A percentile compares a stretch with the other conserved stretches of the same genome.
phyloP scores from a whole-genome alignment of 2,888 invertebrate genomes.

The Idaea dimidiata region DNA sequence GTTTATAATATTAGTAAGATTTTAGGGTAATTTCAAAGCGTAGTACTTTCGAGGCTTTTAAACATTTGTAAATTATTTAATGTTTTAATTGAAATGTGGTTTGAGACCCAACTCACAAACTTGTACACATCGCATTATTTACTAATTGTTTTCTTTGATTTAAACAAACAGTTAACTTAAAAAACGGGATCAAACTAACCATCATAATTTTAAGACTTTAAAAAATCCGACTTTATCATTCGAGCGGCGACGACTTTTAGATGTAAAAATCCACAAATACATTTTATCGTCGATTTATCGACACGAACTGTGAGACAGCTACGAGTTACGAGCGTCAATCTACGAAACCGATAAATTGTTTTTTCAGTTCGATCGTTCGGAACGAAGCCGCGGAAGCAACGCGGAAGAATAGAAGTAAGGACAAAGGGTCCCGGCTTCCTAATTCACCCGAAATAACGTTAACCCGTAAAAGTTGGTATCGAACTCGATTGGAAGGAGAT shows the following conservation, averaged over 20 bases:
- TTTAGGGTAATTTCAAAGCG: too few relatives aligned
- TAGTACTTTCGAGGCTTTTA: too few relatives aligned
- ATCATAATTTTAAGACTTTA: conserved; percentile 16
- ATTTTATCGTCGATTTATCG: conserved; percentile 31
- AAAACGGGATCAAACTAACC: conserved; percentile 12
- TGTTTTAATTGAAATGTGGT: too few relatives aligned
- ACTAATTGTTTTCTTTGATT: neutral
- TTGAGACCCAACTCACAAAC: too few relatives aligned
- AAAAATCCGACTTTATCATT: conserved; percentile 22
- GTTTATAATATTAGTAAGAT: too few relatives aligned
- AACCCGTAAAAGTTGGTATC: conserved; percentile 28
- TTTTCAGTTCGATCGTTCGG: conserved; percentile 32
- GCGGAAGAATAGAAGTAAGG: conserved; percentile 27
- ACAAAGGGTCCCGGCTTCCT: conserved; percentile 30
- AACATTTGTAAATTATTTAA: too few relatives aligned
- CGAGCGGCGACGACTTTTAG: conserved; percentile 17
- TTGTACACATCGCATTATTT: neutral
- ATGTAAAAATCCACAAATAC: conserved; percentile 22
- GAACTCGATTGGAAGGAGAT: conserved; percentile 34
- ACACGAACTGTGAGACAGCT: conserved; percentile 31
- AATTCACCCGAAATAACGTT: conserved; percentile 31
- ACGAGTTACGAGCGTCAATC: conserved; percentile 35
- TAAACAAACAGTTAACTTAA: neutral
- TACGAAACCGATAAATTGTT: conserved; percentile 35
- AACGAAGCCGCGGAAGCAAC: conserved; percentile 27